Evolutionary conservation across 2,888 invertebrate species (phyloP).

Genomic region (Callimorpha dominula): DNA sequence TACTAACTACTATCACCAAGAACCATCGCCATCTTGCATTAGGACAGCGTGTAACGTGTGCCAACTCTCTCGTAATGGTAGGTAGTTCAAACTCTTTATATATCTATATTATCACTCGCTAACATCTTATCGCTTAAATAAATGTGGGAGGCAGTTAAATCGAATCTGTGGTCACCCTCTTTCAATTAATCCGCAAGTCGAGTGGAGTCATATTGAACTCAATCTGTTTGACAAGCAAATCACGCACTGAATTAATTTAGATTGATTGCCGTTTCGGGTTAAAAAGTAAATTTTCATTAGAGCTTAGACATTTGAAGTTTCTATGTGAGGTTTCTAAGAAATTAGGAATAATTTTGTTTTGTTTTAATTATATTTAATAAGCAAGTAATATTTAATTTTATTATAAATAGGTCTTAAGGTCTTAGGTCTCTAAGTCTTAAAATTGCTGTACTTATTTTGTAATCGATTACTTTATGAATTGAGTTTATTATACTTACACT

Average conservation of each 20-base stretch:
- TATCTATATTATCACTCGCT: conserved; percentile 24
- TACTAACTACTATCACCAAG: too few relatives aligned
- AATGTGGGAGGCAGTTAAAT: conserved; percentile 36
- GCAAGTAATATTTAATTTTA: too few relatives aligned
- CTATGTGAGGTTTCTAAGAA: conserved; percentile 5
- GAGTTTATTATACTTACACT: too few relatives aligned
- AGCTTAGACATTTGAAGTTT: conserved; percentile 6
- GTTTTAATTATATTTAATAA: too few relatives aligned
- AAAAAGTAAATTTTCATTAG: conserved; percentile 35
- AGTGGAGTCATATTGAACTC: conserved; percentile 60
- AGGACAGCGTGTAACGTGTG: too few relatives aligned
- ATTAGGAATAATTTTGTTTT: background rate
- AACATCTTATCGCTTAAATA: conserved; percentile 28
- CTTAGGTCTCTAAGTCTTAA: too few relatives aligned
- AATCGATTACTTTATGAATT: too few relatives aligned
- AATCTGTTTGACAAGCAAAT: conserved; percentile 65
- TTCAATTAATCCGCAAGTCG: conserved; percentile 70
- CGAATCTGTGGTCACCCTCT: conserved; percentile 68
- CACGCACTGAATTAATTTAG: conserved; percentile 58
- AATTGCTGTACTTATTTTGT: too few relatives aligned
- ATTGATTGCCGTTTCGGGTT: conserved; percentile 53
- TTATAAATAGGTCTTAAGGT: too few relatives aligned
- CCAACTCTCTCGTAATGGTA: too few relatives aligned
- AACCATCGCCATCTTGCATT: too few relatives aligned
- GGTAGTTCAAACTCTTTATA: background rate